Evolutionary conservation across 1,140 invertebrate genomes (phyloP).

Genomic region (Maconellicoccus hirsutus): DNA sequence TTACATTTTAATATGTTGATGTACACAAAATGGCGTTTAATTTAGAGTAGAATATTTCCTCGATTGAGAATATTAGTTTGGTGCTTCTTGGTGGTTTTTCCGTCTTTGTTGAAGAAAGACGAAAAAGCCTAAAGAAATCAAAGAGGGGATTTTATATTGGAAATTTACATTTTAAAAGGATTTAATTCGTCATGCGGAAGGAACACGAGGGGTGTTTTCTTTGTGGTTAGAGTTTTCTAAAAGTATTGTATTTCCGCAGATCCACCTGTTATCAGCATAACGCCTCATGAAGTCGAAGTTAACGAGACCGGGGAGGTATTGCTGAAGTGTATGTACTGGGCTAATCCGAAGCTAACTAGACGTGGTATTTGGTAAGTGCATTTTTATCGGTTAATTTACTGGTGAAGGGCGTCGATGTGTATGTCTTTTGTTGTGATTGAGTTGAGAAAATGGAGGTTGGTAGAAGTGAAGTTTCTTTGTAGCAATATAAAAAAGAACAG

Average conservation of each 20-base stretch:
- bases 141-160: not conserved
- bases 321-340: slow-evolving; percentile 64
- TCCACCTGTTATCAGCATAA: slow-evolving; percentile 63
- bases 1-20: not conserved
- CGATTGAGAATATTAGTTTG: not conserved
- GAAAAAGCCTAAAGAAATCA: too few relatives aligned
- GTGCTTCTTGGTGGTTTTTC: not conserved
- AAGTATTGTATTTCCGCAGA: too few relatives aligned
- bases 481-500: too few relatives aligned
- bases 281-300: slow-evolving; percentile 57
- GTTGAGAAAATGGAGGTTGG: too few relatives aligned
- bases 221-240: too few relatives aligned
- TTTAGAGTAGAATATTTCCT: not conserved
- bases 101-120: too few relatives aligned
- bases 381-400: too few relatives aligned
- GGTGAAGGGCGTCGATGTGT: too few relatives aligned
- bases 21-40: not conserved
- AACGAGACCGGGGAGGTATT: slow-evolving; percentile 62
- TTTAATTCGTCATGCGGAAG: too few relatives aligned
- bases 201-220: too few relatives aligned
- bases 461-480: too few relatives aligned
- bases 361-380: slow-evolving; percentile 60
- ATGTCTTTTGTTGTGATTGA: too few relatives aligned
- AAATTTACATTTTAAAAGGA: not conserved
- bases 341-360: slow-evolving; percentile 64